Evolutionary conservation across 2,797 vertebrate species (phyloP).

Genomic region (Chiroxiphia lanceolata): DNA sequence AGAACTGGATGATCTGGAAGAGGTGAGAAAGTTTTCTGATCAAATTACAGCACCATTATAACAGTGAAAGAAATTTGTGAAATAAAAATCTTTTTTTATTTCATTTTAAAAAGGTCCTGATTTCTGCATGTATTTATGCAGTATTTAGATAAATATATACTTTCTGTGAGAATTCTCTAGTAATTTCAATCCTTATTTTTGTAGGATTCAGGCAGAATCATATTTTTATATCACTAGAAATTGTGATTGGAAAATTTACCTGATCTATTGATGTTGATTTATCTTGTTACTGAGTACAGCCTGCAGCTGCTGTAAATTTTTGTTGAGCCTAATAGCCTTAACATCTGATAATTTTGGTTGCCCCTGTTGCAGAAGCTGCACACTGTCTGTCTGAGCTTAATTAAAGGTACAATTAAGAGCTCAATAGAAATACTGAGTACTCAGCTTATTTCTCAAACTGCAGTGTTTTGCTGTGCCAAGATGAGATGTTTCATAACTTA

Average conservation of each 20-base stretch:
- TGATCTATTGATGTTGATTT: background rate
- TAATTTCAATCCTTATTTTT: background rate
- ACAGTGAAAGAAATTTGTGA: background rate
- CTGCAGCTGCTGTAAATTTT: background rate
- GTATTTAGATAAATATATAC: background rate
- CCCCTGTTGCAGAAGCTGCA: background rate
- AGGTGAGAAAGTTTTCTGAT: slow-evolving; percentile 76
- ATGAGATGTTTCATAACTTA: background rate
- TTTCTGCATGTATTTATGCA: background rate
- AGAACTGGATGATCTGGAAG: slow-evolving; percentile 95
- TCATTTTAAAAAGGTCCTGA: background rate
- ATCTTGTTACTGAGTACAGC: background rate
- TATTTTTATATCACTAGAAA: background rate
- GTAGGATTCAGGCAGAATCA: background rate
- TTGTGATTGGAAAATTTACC: background rate
- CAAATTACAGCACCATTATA: background rate
- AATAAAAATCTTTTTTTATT: background rate
- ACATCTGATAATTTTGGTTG: background rate
- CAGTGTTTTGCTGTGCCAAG: background rate
- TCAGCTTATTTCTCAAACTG: background rate
- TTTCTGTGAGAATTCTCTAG: background rate
- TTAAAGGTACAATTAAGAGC: background rate
- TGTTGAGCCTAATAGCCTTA: background rate
- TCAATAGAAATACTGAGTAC: background rate
- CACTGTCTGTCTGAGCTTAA: background rate